These are phyloP conservation scores for Dolichomitus sp. DNA, from an alignment of 2,888 invertebrate genomes.

Conservation along the genomic window DNA sequence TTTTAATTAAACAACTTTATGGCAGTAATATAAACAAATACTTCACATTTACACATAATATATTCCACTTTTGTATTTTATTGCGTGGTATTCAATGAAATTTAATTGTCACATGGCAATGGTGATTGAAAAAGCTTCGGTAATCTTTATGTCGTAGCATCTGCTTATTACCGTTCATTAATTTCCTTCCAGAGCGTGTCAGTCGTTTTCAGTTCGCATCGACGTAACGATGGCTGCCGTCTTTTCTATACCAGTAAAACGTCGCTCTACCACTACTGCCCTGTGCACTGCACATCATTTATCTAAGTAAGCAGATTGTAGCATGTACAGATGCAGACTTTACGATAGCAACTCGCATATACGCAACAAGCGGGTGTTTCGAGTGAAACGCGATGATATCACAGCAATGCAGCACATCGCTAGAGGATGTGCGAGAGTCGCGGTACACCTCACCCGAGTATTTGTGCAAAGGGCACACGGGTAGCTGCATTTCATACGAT, in stretches of 20 bases:
- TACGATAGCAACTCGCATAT: conserved; percentile 4
- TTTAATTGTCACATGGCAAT: not conserved
- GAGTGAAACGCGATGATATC: conserved; percentile 40
- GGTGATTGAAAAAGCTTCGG: not conserved
- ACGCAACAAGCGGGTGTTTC: conserved; percentile 31
- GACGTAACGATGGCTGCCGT: not conserved
- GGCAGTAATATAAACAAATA: too few species aligned
- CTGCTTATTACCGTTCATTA: not conserved
- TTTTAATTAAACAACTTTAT: too few species aligned
- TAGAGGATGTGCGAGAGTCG: conserved; percentile 5
- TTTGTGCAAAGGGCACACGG: conserved; percentile 48
- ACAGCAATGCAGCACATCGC: conserved; percentile 29
- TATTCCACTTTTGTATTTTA: not conserved
- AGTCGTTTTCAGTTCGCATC: not conserved
- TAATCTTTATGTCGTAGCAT: not conserved
- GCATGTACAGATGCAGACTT: not conserved
- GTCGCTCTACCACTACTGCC: not conserved
- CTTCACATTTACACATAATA: too few species aligned
- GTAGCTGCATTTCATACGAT: conserved; percentile 63
- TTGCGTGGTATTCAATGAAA: not conserved
- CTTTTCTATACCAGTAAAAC: not conserved
- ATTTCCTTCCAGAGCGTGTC: not conserved
- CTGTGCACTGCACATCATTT: not conserved
- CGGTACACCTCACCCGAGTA: conserved; percentile 26
- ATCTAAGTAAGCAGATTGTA: conserved; percentile 12